A percentile compares a stretch with the other conserved stretches of the same genome.
Evolutionary conservation across 2,113 vertebrate species (phyloP).

Genomic region (Vireo altiloquus): DNA sequence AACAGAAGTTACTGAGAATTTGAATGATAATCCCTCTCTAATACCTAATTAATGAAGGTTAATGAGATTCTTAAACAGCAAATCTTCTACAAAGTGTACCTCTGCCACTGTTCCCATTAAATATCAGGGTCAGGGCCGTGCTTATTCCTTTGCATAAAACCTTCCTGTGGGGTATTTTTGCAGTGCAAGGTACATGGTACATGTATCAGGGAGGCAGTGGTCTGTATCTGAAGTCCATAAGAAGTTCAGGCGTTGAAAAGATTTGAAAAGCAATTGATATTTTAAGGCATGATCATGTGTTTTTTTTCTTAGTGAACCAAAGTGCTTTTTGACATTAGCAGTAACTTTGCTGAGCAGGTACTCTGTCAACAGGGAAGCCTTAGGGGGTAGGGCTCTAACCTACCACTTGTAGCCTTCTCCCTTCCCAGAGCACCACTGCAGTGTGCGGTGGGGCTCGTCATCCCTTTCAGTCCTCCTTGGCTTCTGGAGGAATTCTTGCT

Average conservation of each 20-base stretch:
- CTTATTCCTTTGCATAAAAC: background rate
- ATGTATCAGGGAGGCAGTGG: background rate
- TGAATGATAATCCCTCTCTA: background rate
- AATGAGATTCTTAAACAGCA: background rate
- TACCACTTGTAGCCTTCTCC: background rate
- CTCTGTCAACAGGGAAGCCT: background rate
- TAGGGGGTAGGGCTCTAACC: background rate
- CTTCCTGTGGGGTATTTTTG: background rate
- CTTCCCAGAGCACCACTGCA: background rate
- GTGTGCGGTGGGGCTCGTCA: accelerated
- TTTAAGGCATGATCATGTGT: background rate
- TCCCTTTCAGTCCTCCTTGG: too few species aligned
- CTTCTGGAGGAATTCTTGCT: background rate
- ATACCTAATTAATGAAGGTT: background rate
- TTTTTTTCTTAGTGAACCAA: background rate
- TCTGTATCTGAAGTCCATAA: accelerated
- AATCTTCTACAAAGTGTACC: background rate
- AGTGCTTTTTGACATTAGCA: background rate
- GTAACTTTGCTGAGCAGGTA: background rate
- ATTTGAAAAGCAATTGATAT: background rate
- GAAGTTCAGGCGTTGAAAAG: background rate
- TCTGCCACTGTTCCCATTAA: background rate
- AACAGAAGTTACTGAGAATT: background rate
- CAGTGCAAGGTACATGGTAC: background rate
- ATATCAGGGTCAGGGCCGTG: background rate